A percentile compares a stretch with the other conserved stretches of the same genome.
phyloP scores from a whole-genome alignment of 2,113 vertebrate species.

The Tamias sibiricus region DNA sequence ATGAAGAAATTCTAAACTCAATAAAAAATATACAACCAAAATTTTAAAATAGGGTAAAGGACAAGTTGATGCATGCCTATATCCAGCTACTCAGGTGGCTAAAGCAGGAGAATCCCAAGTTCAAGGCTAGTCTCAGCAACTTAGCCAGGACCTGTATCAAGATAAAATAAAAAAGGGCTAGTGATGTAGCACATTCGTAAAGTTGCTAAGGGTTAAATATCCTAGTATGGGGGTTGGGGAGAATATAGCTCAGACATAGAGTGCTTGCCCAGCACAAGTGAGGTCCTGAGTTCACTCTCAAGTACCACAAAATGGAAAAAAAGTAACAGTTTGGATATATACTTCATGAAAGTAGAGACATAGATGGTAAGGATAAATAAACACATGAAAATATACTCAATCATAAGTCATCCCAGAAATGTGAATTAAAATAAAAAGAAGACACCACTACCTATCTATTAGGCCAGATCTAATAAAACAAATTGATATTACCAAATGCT shows the following conservation, averaged over 20 bases:
- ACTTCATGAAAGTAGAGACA: neutral
- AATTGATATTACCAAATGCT: neutral
- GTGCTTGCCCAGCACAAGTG: too few relatives aligned
- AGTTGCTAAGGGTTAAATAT: too few relatives aligned
- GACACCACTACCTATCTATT: neutral
- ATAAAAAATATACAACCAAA: neutral
- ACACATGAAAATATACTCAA: neutral
- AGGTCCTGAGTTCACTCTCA: neutral
- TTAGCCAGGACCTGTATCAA: too few relatives aligned
- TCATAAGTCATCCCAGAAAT: neutral
- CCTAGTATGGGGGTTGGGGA: too few relatives aligned
- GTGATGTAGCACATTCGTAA: too few relatives aligned
- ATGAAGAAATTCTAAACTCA: neutral
- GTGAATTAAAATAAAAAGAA: conserved; percentile 1
- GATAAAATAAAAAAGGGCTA: too few relatives aligned
- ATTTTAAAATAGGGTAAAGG: neutral
- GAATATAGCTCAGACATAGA: too few relatives aligned
- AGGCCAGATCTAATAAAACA: neutral
- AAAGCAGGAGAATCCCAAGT: too few relatives aligned
- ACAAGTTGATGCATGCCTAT: too few relatives aligned
- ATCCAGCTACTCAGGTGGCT: too few relatives aligned
- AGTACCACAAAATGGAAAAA: neutral
- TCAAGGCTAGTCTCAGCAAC: too few relatives aligned
- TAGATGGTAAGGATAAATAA: neutral
- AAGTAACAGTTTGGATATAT: neutral